phyloP scores from a whole-genome alignment of 2,888 invertebrate genomes.

The Ernsta delagoae region DNA sequence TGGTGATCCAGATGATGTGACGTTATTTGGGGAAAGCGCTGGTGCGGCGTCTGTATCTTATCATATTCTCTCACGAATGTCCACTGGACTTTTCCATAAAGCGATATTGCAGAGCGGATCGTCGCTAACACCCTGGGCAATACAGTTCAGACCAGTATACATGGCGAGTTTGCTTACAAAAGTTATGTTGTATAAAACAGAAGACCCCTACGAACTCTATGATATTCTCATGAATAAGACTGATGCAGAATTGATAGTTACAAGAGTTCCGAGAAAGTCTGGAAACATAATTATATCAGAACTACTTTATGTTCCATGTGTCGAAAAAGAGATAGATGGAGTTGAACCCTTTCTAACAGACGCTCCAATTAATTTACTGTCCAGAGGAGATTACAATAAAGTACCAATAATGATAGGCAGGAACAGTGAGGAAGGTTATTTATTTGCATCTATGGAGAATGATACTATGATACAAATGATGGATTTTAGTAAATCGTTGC shows the following conservation, averaged over 20 bases:
- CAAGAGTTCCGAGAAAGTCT: slow-evolving; percentile 60
- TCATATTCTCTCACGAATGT: slow-evolving; percentile 68
- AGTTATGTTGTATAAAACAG: slow-evolving; percentile 57
- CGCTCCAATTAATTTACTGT: slow-evolving; percentile 56
- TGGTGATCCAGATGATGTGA: slow-evolving; percentile 67
- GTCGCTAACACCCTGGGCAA: slow-evolving; percentile 61
- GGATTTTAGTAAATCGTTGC: slow-evolving; percentile 59
- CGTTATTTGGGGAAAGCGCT: slow-evolving; percentile 74
- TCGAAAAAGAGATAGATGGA: slow-evolving; percentile 61
- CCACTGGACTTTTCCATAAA: slow-evolving; percentile 70
- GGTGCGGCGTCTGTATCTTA: slow-evolving; percentile 67
- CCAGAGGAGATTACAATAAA: slow-evolving; percentile 61
- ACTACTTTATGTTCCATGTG: slow-evolving; percentile 64
- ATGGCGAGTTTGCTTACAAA: slow-evolving; percentile 65
- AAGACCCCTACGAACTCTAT: slow-evolving; percentile 62
- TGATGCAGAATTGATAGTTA: slow-evolving; percentile 60
- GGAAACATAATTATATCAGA: slow-evolving; percentile 48
- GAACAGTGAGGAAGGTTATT: slow-evolving; percentile 63
- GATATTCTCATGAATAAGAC: slow-evolving; percentile 60
- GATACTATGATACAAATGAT: slow-evolving; percentile 55
- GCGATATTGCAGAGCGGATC: slow-evolving; percentile 74
- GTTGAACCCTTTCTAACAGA: slow-evolving; percentile 68
- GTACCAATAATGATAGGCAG: slow-evolving; percentile 69
- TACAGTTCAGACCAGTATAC: slow-evolving; percentile 63
- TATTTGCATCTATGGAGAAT: slow-evolving; percentile 61